Evolutionary conservation across 2,888 invertebrate genomes (phyloP), one percentile per base, ranked within the genome.

Genomic region (Steromphala cineraria): DNA sequence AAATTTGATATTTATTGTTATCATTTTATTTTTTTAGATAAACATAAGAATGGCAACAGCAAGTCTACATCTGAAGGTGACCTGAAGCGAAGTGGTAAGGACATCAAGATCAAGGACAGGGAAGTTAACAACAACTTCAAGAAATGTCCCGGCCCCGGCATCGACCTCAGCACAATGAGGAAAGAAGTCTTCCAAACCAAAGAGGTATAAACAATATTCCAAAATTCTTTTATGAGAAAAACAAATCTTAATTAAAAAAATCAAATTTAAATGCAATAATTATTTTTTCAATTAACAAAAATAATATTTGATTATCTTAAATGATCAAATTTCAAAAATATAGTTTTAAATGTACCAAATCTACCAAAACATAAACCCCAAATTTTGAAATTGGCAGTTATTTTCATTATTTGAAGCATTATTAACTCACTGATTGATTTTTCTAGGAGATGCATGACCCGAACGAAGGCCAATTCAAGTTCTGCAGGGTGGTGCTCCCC

Each of bases 401-500:
- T n/a, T n/a, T n/a, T n/a, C n/a, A n/a, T n/a, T n/a, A 7, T 36
- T 36, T 36, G 36, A 36, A 36, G 7, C 2, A 36, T 4, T 36
- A 36, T 36, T 36, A 36, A 36, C 7, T 36, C 7, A 36, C 36
- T 36, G 36, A 36, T n/a, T n/a, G 7, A 56, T 75, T 21, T 24
- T 76, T 53, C n/a, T 31, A 76, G 36, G 79, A 79, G 67, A 79
- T 74, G 79, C 46, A 62, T 28, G 80, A 80, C 15, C 56, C 55
- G 46, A 80, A 62, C 19, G 76, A 76, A 31, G 82, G 79, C 17
- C 76, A 84, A 24, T 79, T 83, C 53, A 87, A 87, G 52, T 91
- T 91, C 80, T 91, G 91, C 81, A 88, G 91, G 13, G 97, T 99
- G 83, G 96, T 97, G 90, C 94, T 99, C 83, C 97, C 97, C 1